Base-by-base conservation (phyloP, 2,888 invertebrate genomes). In the Aporophyla lueneburgensis region DNA sequence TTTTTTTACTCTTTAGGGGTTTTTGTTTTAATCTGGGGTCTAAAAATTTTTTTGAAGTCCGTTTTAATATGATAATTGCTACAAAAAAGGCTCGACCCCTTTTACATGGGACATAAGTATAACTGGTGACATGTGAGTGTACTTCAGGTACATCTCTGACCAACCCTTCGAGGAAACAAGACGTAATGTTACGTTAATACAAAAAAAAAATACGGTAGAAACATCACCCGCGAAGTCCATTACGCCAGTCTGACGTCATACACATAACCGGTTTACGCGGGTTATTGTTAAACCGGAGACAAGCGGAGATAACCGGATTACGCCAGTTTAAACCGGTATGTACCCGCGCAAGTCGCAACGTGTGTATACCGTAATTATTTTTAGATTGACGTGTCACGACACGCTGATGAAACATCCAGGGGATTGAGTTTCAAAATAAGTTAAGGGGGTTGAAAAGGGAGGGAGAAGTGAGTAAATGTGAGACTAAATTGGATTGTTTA, bases 291-390 rank as follows among this genome's bases (percentile, higher is more conserved):
- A 62, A 76, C 79, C 46, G 68, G 72, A 74, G 75, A 78, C 75
- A 61, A 61, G 59, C 54, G 83, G 86, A 74, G 56, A 71, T 83
- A 83, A 85, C 83, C n/a, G 53, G 78, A 83, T 83, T 83, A 85
- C 46, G 33, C 56, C 78, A 14, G 67, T 59, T 67, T 67, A 70
- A 68, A 63, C 67, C 16, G 51, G 72, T 61, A 49, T n/a, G 10
- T 61, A 49, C 59, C 62, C 67, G 63, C 77, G 78, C 62, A n/a
- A 43, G 69, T 78, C 78, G 19, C 70, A 65, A 71, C 68, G 71
- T 77, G 71, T 77, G 24, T 51, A 7, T 58, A 40, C 6, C 7
- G 62, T 71, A 71, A 77, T 85, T 85, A 73, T 85, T 77, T 82
- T 76, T 71, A 73, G 56, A 73, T 73, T 40, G 82, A 51, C 40